These are phyloP conservation scores for Ernsta delagoae DNA, from an alignment of 2,888 invertebrate species.

Conservation along the genomic window DNA sequence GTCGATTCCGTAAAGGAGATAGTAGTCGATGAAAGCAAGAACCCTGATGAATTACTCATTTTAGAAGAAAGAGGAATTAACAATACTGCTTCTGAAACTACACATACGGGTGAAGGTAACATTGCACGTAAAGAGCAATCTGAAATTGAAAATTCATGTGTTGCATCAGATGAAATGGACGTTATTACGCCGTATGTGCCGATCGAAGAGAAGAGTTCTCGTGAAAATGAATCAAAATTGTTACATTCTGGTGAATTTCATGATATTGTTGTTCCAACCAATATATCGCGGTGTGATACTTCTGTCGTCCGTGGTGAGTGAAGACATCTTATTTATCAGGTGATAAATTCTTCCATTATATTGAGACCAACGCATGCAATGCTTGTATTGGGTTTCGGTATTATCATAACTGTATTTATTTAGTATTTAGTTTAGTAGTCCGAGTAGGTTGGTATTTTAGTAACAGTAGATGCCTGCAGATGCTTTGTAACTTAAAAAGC, in stretches of 20 bases:
- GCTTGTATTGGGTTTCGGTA: slow-evolving; percentile 56
- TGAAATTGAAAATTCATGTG: slow-evolving; percentile 6
- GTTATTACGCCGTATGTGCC: slow-evolving; percentile 65
- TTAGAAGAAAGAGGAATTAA: slow-evolving; percentile 8
- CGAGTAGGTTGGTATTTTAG: too few relatives aligned
- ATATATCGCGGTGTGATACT: slow-evolving; percentile 72
- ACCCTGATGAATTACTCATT: slow-evolving; percentile 29
- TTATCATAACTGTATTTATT: too few relatives aligned
- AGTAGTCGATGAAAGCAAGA: slow-evolving; percentile 39
- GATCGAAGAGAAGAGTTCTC: slow-evolving; percentile 44
- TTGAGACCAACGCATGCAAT: slow-evolving; percentile 76
- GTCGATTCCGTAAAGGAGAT: slow-evolving; percentile 61
- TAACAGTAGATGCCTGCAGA: too few relatives aligned
- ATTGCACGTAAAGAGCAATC: not conserved
- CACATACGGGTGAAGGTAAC: not conserved
- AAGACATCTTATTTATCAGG: slow-evolving; percentile 82
- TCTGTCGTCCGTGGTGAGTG: slow-evolving; percentile 83
- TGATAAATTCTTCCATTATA: slow-evolving; percentile 79
- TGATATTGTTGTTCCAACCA: slow-evolving; percentile 76
- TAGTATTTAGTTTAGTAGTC: too few relatives aligned
- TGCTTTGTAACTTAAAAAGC: too few relatives aligned
- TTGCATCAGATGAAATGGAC: slow-evolving; percentile 68
- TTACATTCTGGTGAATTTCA: slow-evolving; percentile 83
- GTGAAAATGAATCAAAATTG: slow-evolving; percentile 54
- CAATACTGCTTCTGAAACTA: not conserved